Conservation (phyloP, 1,140 invertebrate species). For the Chironomus tepperi region DNA sequence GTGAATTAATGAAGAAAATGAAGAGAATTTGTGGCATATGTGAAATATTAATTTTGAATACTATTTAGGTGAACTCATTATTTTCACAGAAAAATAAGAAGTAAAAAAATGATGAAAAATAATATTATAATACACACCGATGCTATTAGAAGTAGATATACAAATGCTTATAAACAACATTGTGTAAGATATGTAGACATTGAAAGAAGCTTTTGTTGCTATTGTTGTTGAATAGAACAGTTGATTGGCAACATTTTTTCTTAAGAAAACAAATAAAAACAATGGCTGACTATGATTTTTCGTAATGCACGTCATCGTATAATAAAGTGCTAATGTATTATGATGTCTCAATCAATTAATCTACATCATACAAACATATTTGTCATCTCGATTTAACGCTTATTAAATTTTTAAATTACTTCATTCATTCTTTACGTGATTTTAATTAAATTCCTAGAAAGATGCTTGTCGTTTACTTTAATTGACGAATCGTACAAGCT, state of each 20-base stretch:
- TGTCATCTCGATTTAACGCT: neutral
- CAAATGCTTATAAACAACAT: neutral
- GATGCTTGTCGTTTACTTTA: no score
- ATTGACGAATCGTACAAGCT: no score
- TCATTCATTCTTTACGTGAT: no score
- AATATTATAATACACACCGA: no score
- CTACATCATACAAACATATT: neutral
- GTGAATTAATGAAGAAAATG: no score
- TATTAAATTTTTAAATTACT: no score
- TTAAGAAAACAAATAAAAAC: neutral
- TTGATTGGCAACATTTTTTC: constrained; percentile 1
- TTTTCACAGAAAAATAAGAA: neutral
- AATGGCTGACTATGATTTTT: neutral
- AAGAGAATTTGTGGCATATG: no score
- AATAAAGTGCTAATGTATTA: neutral
- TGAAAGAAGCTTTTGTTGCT: neutral
- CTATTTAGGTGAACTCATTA: constrained; percentile 6
- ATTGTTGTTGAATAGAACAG: constrained; percentile 5
- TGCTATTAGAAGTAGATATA: neutral
- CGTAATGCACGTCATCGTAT: neutral
- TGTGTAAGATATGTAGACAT: neutral
- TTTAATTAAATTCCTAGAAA: no score
- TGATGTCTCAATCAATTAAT: neutral
- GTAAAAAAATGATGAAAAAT: no score
- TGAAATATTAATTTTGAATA: neutral